These are phyloP conservation scores for Lepilemur ruficaudatus DNA, from an alignment of 2,797 vertebrate genomes.

Conservation along the genomic window DNA sequence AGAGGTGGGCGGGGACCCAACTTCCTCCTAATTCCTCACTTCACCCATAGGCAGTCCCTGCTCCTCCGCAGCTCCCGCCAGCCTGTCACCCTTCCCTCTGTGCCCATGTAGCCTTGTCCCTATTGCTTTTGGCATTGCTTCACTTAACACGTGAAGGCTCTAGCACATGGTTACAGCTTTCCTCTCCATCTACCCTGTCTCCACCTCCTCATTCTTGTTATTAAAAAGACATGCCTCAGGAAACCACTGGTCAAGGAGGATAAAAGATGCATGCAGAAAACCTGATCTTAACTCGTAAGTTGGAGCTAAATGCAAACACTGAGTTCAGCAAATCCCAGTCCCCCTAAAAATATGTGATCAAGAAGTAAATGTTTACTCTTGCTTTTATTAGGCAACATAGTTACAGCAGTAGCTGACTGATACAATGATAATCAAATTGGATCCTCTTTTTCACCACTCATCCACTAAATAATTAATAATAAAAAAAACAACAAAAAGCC, in stretches of 20 bases:
- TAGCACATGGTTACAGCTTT: not conserved
- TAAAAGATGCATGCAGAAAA: not conserved
- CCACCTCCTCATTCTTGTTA: not conserved
- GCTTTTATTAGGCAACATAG: not conserved
- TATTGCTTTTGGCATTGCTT: too few relatives aligned
- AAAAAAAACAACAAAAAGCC: not conserved
- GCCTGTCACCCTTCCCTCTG: not conserved
- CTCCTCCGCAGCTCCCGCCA: too few relatives aligned
- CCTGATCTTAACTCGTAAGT: not conserved
- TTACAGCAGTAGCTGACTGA: not conserved
- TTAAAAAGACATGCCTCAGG: not conserved
- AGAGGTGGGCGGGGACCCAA: not conserved
- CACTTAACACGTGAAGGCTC: not conserved
- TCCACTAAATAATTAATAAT: not conserved
- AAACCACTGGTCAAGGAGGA: not conserved
- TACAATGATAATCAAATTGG: not conserved
- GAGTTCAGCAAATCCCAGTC: not conserved
- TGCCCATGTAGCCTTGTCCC: not conserved
- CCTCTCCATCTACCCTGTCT: not conserved
- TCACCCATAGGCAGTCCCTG: too few relatives aligned
- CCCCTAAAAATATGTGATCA: not conserved
- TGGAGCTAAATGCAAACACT: not conserved
- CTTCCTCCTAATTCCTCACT: not conserved
- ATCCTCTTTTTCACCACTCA: not conserved
- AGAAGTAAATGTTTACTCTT: not conserved